Base-by-base conservation (phyloP, 2,888 invertebrate species). In the Pterostichus madidus region DNA sequence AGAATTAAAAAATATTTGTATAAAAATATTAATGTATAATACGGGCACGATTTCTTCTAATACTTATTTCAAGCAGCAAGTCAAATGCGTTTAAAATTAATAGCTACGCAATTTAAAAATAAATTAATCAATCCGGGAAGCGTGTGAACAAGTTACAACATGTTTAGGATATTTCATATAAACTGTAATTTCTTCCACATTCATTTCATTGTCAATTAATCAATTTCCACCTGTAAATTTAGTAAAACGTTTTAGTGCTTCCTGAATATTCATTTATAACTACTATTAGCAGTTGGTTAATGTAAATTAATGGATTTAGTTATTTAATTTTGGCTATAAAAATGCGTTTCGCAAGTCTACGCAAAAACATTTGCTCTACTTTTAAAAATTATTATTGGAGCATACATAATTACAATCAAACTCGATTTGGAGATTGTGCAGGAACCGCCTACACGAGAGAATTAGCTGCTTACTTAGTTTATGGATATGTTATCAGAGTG, bases 291-390 rank as follows among this genome's bases (percentile, higher is more conserved):
- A 39, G 39, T 4, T 35, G 39, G 15, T 75, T 31, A 32, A 52
- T 32, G n/a, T 46, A 71, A 46, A 71, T 71, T 71, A 75, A 49
- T 75, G 31, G 13, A 75, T 32, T 52, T 31, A 13, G 75, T 75
- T 75, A 75, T 32, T 75, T 52, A 75, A 52, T 52, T 52, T 75
- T 52, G 52, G 39, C 32, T 49, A 52, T 32, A 75, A 52, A 73
- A 75, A 52, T 75, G 49, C 35, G 13, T 75, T 75, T 52, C 75
- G 75, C 52, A 75, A 75, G 32, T 32, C 8, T 44, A 32, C 32
- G 52, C 75, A 32, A 75, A 75, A 75, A 75, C 52, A 75, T 75
- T 75, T 75, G 75, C 31, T 75, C 75, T 52, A 75, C 75, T 75
- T 52, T 75, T 75, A 32, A 52, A 75, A 24, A 13, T 24, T 71